phyloP scores from a whole-genome alignment of 2,797 vertebrate species.

The Acipenser transmontanus region DNA sequence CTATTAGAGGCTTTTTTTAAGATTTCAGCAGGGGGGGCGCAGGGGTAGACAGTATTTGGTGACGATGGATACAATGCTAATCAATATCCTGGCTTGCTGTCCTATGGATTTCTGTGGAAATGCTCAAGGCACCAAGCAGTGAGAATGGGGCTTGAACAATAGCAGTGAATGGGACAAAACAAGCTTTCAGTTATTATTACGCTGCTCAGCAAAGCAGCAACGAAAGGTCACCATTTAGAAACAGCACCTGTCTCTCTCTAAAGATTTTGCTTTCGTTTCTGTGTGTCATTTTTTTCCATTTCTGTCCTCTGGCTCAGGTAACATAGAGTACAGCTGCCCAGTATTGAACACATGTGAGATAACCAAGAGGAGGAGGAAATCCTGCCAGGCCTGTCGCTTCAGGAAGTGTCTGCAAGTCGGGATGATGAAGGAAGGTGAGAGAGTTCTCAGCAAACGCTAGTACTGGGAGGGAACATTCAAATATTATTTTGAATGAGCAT shows the following conservation, averaged over 20 bases:
- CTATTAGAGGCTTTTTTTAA: slow-evolving; percentile 23
- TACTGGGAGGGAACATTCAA: no score
- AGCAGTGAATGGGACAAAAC: background rate
- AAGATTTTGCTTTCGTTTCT: no score
- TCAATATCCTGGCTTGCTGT: slow-evolving; percentile 30
- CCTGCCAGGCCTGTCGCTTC: slow-evolving; percentile 68
- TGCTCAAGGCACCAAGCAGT: slow-evolving; percentile 31
- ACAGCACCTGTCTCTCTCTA: no score
- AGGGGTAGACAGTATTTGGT: slow-evolving; percentile 7
- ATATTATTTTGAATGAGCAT: no score
- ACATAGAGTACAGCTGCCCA: slow-evolving; percentile 66
- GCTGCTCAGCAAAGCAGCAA: background rate
- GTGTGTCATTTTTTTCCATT: no score
- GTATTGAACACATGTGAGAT: slow-evolving; percentile 61
- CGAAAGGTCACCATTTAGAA: no score
- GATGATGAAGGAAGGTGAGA: slow-evolving; percentile 66
- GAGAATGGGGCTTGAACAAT: background rate
- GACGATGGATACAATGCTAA: slow-evolving; percentile 1
- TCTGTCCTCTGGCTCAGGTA: slow-evolving; percentile 38
- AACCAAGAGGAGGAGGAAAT: slow-evolving; percentile 62
- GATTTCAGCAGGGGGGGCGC: slow-evolving; percentile 17
- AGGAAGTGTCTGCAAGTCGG: slow-evolving; percentile 63
- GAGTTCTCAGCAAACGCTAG: no score
- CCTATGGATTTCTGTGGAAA: slow-evolving; percentile 47
- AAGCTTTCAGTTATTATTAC: background rate